phyloP scores from a whole-genome alignment of 1,140 invertebrate species.

The Magallana angulata region DNA sequence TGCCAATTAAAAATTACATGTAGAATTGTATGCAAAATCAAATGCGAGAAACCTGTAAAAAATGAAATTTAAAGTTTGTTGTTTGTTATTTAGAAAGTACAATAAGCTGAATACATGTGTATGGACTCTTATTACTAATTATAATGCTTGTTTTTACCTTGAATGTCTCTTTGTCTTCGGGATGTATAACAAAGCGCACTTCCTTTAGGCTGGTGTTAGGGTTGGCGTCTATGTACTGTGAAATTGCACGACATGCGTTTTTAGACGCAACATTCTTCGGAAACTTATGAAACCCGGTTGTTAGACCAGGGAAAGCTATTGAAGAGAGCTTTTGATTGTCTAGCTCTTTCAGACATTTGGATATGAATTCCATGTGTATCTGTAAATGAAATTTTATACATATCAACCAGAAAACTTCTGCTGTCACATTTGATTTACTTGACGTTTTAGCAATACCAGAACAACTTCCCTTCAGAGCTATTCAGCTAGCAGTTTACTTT shows the following conservation, averaged over 20 bases:
- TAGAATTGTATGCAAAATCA: too few relatives aligned
- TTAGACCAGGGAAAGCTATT: conserved; percentile 46
- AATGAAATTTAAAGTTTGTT: too few relatives aligned
- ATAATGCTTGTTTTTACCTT: conserved; percentile 2
- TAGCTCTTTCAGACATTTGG: conserved; percentile 36
- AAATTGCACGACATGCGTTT: conserved; percentile 33
- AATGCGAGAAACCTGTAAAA: too few relatives aligned
- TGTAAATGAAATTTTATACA: neutral
- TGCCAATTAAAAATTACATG: too few relatives aligned
- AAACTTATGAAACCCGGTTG: conserved; percentile 43
- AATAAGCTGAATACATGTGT: neutral
- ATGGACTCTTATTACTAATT: neutral
- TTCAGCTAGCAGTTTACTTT: too few relatives aligned
- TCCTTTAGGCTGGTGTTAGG: conserved; percentile 35
- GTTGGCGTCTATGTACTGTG: conserved; percentile 27
- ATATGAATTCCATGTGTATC: conserved; percentile 45
- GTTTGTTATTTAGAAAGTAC: too few relatives aligned
- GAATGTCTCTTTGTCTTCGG: conserved; percentile 32
- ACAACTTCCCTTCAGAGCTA: too few relatives aligned
- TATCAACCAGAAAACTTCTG: too few relatives aligned
- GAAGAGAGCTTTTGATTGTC: conserved; percentile 14
- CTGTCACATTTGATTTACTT: too few relatives aligned
- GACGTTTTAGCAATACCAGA: too few relatives aligned
- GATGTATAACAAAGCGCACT: conserved; percentile 42
- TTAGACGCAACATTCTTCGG: conserved; percentile 39